Evolutionary conservation across 1,140 invertebrate genomes (phyloP), one percentile per base, ranked within the genome.

Genomic region (Habropoda laboriosa): DNA sequence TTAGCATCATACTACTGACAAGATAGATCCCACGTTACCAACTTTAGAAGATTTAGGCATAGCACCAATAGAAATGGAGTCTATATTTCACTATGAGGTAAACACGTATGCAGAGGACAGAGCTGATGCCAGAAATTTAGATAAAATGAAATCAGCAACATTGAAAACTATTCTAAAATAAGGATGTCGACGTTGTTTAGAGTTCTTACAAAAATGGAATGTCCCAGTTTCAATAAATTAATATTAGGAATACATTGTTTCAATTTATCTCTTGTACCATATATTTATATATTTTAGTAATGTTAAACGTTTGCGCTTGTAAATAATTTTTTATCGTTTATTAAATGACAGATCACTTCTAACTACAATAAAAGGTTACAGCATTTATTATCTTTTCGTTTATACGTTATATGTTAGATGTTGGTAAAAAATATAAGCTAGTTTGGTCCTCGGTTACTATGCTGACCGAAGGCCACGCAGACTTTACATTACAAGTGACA

Each of bases 1-100:
- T 27, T 91, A 98, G 95, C 97, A 98, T 92, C 94, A 94, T 83
- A 94, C 96, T 3, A 96, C 94, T 47, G 98, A 99, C 91, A 89
- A 91, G 24, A 92, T 96, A 12, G 83, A 94, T 5, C 87, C 90
- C 24, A 94, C 94, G 24, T 88, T 97, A 38, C 97, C 96, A 27
- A 97, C 96, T 0, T 91, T 99, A 57, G 97, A 97, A 90, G 98
- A 99, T 94, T 94, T 99, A 79, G 98, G 97, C 55, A 95, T 99
- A 1, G 93, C 91, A 57, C 93, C 97, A 51, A 97, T 95, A 0
- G 81, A 93, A 1, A 94, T 98, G 92, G 97, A 98, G 91, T 94
- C 96, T n/a, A n/a, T n/a, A n/a, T n/a, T n/a, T n/a, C n/a, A n/a
- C n/a, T n/a, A n/a, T n/a, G n/a, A n/a, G n/a, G n/a, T n/a, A n/a